Conservation (phyloP, 2,797 vertebrate species). For the Sandelia bainsii region DNA sequence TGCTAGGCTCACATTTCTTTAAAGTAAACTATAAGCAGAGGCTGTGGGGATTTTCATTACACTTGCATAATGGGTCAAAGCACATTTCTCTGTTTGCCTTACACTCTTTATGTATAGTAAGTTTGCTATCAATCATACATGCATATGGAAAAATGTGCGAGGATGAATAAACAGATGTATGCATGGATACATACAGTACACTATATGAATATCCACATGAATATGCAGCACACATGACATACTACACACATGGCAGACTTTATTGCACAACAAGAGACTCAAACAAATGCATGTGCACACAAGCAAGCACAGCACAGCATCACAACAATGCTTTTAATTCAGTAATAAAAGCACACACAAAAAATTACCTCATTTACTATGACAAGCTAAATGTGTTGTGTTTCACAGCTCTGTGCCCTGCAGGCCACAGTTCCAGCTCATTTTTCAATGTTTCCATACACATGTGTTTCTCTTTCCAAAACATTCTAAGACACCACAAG, state of each 20-base stretch:
- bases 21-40: constrained; percentile 55
- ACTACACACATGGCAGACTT: background rate
- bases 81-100: constrained; percentile 29
- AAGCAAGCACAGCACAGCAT: background rate
- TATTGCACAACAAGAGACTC: background rate
- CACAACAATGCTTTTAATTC: constrained; percentile 55
- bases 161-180: constrained; percentile 12
- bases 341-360: constrained; percentile 58
- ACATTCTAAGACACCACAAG: constrained; percentile 41
- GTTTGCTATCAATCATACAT: constrained; percentile 57
- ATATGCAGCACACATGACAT: background rate
- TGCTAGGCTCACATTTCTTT: constrained; percentile 57
- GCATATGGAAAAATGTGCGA: constrained; percentile 9
- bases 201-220: background rate
- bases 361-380: constrained; percentile 64
- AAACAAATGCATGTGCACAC: background rate
- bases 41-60: constrained; percentile 70
- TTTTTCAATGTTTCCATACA: constrained; percentile 44
- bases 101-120: constrained; percentile 39
- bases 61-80: constrained; percentile 65
- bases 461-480: constrained; percentile 45
- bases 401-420: constrained; percentile 55
- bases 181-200: background rate
- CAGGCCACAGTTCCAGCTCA: constrained; percentile 41
- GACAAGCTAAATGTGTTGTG: constrained; percentile 69